phyloP scores from a whole-genome alignment of 1,140 invertebrate species.

The Atta texana region DNA sequence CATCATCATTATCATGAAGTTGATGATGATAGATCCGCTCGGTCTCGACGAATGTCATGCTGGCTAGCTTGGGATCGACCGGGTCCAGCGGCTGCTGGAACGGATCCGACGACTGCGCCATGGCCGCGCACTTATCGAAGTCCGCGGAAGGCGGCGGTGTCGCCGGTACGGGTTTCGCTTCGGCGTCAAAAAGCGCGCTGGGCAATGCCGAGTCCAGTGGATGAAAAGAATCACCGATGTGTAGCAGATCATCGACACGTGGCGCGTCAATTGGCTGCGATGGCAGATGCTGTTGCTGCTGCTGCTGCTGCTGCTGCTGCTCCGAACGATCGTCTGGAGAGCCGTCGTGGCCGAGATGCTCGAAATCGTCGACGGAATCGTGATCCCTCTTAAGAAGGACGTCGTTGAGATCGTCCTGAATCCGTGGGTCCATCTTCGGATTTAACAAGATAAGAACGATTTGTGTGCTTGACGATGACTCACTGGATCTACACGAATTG shows the following conservation, averaged over 20 bases:
- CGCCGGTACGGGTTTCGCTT: conserved; percentile 76
- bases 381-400: conserved; percentile 87
- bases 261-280: conserved; percentile 51
- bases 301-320: background rate
- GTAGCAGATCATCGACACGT: conserved; percentile 49
- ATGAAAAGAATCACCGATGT: conserved; percentile 55
- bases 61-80: conserved; percentile 81
- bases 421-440: conserved; percentile 36
- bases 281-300: conserved; percentile 39
- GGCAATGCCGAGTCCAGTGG: conserved; percentile 2
- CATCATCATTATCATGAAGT: background rate
- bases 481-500: conserved; percentile 8
- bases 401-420: conserved; percentile 65
- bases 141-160: conserved; percentile 84
- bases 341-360: conserved; percentile 88
- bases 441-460: background rate
- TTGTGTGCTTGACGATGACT: conserved; percentile 20
- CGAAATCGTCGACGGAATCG: conserved; percentile 91
- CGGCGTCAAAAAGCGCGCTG: conserved; percentile 38
- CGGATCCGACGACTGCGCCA: conserved; percentile 66
- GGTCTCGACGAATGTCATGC: conserved; percentile 86
- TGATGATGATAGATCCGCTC: conserved; percentile 63
- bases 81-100: conserved; percentile 76
- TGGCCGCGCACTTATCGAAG: conserved; percentile 70
- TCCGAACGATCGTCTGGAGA: conserved; percentile 72